A percentile compares a stretch with the other conserved stretches of the same genome.
phyloP scores from a whole-genome alignment of 2,797 vertebrate species.

The Coregonus suidteri region DNA sequence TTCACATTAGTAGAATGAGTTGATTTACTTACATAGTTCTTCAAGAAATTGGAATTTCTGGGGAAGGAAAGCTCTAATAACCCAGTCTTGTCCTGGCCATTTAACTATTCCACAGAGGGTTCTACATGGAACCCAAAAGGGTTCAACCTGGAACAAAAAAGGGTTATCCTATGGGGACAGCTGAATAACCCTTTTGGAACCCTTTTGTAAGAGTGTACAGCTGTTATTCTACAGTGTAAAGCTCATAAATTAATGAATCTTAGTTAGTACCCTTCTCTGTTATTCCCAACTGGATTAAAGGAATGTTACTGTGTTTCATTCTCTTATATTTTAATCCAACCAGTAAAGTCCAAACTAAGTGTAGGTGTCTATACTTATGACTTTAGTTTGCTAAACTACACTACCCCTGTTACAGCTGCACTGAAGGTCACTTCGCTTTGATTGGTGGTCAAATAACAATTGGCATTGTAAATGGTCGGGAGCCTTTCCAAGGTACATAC shows the following conservation, averaged over 20 bases:
- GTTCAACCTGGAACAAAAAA: too few relatives aligned
- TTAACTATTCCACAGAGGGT: background rate
- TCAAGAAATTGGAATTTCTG: background rate
- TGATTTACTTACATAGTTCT: background rate
- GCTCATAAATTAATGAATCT: background rate
- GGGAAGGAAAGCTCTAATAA: background rate
- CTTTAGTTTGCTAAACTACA: slow-evolving; percentile 25
- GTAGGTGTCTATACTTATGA: slow-evolving; percentile 14
- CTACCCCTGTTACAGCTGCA: slow-evolving; percentile 55
- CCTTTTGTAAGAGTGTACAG: background rate
- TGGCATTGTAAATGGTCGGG: slow-evolving; percentile 63
- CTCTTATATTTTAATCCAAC: background rate
- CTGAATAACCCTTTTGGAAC: too few relatives aligned
- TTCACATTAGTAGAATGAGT: background rate
- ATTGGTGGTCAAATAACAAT: slow-evolving; percentile 58
- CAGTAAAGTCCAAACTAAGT: background rate
- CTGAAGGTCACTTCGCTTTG: slow-evolving; percentile 68
- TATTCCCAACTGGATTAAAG: background rate
- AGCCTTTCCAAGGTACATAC: slow-evolving; percentile 62
- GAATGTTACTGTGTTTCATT: slow-evolving; percentile 2
- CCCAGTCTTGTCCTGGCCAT: background rate
- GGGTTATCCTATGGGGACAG: too few relatives aligned
- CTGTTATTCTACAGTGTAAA: background rate
- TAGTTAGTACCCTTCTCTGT: background rate
- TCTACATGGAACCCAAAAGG: too few relatives aligned